phyloP scores from a whole-genome alignment of 2,113 vertebrate genomes.

The Bungarus multicinctus region DNA sequence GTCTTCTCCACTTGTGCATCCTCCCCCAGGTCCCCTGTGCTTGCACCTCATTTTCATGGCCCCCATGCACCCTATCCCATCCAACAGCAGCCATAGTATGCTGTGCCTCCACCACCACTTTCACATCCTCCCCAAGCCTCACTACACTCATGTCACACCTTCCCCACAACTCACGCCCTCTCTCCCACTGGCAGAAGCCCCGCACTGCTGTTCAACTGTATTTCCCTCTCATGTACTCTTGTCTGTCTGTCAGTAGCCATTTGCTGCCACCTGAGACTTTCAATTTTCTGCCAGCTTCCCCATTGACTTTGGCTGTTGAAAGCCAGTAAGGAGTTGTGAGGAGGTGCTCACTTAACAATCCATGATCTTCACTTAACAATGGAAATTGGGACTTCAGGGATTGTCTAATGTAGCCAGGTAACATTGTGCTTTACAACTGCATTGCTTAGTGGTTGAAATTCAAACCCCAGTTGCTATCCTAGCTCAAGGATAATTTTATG shows the following conservation, averaged over 20 bases:
- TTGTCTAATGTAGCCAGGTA: not conserved
- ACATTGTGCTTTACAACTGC: not conserved
- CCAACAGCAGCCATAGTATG: not conserved
- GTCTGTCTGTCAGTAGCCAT: not conserved
- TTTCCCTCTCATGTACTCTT: not conserved
- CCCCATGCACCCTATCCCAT: not conserved
- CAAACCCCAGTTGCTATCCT: not conserved
- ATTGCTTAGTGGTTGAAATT: not conserved
- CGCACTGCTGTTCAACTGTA: not conserved
- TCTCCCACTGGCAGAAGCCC: not conserved
- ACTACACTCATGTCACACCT: not conserved
- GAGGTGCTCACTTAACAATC: not conserved
- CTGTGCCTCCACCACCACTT: not conserved
- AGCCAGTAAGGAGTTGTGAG: not conserved
- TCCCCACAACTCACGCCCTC: not conserved
- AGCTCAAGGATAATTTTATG: not conserved
- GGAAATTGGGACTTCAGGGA: not conserved
- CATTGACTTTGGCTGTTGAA: not conserved
- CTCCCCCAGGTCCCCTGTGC: not conserved
- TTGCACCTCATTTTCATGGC: not conserved
- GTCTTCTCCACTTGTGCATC: not conserved
- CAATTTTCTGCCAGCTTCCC: not conserved
- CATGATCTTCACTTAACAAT: not conserved
- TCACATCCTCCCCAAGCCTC: not conserved
- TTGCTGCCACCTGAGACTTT: not conserved